A percentile compares a stretch with the other conserved stretches of the same genome.
Conservation (phyloP, 2,888 invertebrate genomes). For the Pheosia gnoma region DNA sequence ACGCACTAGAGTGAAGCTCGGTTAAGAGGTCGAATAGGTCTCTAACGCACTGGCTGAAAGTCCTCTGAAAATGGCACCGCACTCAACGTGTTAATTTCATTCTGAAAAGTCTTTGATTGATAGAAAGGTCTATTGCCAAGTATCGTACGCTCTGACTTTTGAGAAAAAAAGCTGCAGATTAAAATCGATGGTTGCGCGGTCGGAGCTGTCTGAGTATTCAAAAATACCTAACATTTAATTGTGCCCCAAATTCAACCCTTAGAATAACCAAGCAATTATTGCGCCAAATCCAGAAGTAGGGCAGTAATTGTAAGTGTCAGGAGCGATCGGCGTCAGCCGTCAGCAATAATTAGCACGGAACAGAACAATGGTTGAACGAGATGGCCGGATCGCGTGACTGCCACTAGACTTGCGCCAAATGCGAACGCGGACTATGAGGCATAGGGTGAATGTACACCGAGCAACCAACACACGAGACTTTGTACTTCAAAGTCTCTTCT, state of each 20-base stretch:
- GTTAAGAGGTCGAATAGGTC: too few relatives aligned
- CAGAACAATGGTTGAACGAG: conserved; percentile 45
- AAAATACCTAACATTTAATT: neutral
- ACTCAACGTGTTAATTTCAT: too few relatives aligned
- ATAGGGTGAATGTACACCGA: conserved; percentile 12
- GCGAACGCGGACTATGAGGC: conserved; percentile 13
- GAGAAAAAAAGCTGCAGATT: too few relatives aligned
- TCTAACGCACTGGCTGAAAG: too few relatives aligned
- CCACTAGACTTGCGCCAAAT: conserved; percentile 13
- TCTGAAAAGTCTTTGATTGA: too few relatives aligned
- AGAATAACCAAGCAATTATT: conserved; percentile 8
- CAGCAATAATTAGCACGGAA: conserved; percentile 50
- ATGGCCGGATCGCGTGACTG: conserved; percentile 60
- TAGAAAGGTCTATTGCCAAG: too few relatives aligned
- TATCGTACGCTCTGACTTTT: too few relatives aligned
- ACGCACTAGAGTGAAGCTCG: too few relatives aligned
- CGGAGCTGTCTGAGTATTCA: too few relatives aligned
- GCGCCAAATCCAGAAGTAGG: conserved; percentile 15
- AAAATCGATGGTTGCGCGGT: too few relatives aligned
- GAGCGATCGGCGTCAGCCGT: conserved; percentile 33
- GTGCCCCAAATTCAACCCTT: neutral
- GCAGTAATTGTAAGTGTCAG: conserved; percentile 26
- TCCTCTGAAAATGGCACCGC: too few relatives aligned
- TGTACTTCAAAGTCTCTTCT: too few relatives aligned
- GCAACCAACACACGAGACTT: neutral